Conservation (phyloP, 1,140 invertebrate species). For the Drosophila watanabei region DNA sequence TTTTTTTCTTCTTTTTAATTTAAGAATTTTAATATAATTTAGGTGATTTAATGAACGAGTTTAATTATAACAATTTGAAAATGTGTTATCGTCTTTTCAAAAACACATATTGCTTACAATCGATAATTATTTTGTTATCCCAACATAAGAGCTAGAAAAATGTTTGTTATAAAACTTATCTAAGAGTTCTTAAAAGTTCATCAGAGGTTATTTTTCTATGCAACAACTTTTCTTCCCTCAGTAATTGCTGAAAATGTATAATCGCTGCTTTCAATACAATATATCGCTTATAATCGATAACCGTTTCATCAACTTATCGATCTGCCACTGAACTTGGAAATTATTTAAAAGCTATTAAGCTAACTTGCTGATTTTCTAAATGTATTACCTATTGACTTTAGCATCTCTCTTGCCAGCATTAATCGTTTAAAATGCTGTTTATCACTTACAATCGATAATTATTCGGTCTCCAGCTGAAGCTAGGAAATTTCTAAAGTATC, state of each 20-base stretch:
- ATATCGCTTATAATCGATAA: neutral
- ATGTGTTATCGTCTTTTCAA: neutral
- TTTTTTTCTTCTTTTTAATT: neutral
- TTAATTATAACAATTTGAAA: neutral
- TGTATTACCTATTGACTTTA: too few relatives aligned
- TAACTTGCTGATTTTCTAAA: too few relatives aligned
- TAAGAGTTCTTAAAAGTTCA: neutral
- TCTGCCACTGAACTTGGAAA: neutral
- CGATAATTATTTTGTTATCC: neutral
- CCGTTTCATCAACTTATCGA: neutral
- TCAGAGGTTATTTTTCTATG: too few relatives aligned
- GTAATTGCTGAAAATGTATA: neutral
- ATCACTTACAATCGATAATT: too few relatives aligned
- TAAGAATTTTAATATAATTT: neutral
- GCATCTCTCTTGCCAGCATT: too few relatives aligned
- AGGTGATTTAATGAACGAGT: neutral
- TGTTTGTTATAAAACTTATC: neutral
- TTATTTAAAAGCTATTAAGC: neutral
- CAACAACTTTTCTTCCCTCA: too few relatives aligned
- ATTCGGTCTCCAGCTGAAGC: too few relatives aligned
- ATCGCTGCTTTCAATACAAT: neutral
- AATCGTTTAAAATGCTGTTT: too few relatives aligned
- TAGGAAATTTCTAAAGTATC: neutral
- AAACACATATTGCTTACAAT: neutral
- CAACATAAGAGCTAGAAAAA: neutral